Evolutionary conservation across 2,797 vertebrate species (phyloP), one percentile per base, ranked within the genome.

Genomic region (Rhyacichthys aspro): DNA sequence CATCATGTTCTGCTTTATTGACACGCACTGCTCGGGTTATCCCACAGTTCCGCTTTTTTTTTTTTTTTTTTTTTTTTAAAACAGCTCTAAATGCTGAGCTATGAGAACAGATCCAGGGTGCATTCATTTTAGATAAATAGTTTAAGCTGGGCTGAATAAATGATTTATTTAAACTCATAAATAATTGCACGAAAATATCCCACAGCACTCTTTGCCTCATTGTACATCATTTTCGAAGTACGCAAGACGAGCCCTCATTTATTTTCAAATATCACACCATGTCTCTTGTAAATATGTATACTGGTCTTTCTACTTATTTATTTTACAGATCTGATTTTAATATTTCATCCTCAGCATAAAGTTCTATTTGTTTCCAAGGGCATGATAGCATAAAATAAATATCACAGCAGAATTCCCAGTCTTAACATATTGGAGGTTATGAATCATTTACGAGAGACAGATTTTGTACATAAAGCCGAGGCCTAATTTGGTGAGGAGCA

Each of bases 211-310:
- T 92, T 90, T 85, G 84, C 87, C 88, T 92, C 86, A 92, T 93
- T 93, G 89, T 92, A 91, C 89, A 92, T 90, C 83, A 87, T 89
- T 91, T 90, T 89, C 84, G 81, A 79, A 87, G 88, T 88, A 79
- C 82, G 85, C 86, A 70, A 79, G 86, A 89, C 85, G 86, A 91
- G 79, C 56, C 80, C 89, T 91, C 89, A 90, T 93, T 92, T 92
- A 91, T 91, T 91, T 89, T 91, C 87, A 85, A 84, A 89, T 88
- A 88, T 88, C 86, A 86, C 86, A 89, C 83, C 87, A 90, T 90
- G 91, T 89, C 85, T 91, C 87, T 91, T 91, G 91, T 90, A 90
- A 91, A 92, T 91, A 90, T 91, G 89, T 90, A 91, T 91, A 91
- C 87, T 91, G 90, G 86, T 90, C 83, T 84, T 90, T 90, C 88